Evolutionary conservation across 2,113 vertebrate genomes (phyloP), one percentile per base, ranked within the genome.

Genomic region (Nothobranchius furzeri): DNA sequence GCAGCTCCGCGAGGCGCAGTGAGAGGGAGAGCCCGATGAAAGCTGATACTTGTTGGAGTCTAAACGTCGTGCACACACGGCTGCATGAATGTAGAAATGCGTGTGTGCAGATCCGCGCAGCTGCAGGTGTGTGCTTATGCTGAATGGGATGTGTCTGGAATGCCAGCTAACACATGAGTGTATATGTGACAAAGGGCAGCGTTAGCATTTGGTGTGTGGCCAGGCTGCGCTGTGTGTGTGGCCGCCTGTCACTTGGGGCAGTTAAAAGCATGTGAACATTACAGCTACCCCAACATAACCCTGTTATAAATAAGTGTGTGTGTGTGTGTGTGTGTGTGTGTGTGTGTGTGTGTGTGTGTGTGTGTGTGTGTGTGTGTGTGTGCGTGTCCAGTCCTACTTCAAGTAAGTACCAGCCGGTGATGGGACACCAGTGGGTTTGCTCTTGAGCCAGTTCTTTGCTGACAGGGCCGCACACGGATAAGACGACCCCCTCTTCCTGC

Each of bases 281-380:
- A 70, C 60, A 62, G 59, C 60, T 76, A 65, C 59, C 70, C 64
- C 72, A 64, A 77, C 20, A 42, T 85, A 82, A 81, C 71, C 68
- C 66, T 89, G 78, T 83, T 90, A 91, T 89, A 88, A 90, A 91
- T 88, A 90, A 65, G 85, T 74, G 70, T 70, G 52, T 66, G 76
- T 71, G 68, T 64, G 30, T 3, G 30, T 30, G 30, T 30, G 25
- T 30, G 62, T 63, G 72, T 58, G 48, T 40, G 37, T 40, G 37
- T 40, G 51, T 57, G 51, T 61, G 74, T 78, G 75, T 67, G 61
- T 73, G 62, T 63, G 72, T 58, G 48, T 40, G 37, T 30, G 25
- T 30, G 25, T 30, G 25, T 30, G 25, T 30, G 62, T 63, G 72
- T 58, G 48, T 40, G 37, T 40, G 37, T 40, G 51, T 57, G 51